Evolutionary conservation across 2,888 invertebrate species (phyloP), one percentile per base, ranked within the genome.

Genomic region (Metopia argyrocephala): DNA sequence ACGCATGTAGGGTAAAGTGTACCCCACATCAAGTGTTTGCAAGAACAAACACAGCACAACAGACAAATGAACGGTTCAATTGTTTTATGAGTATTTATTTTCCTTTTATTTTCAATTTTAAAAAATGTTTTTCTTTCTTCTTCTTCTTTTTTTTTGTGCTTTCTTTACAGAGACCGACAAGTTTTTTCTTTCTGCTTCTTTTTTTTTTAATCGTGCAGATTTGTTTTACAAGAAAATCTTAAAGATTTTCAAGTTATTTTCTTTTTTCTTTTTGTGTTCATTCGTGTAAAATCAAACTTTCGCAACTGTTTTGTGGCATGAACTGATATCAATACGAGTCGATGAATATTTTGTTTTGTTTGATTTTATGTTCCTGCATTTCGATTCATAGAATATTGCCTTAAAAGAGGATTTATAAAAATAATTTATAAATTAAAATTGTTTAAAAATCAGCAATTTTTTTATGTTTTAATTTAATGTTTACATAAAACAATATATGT

Each of bases 1-100:
- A n/a, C 9, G 62, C 62, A 79, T 79, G 45, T 76, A 56, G 76
- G 76, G 71, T 79, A 79, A 79, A n/a, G n/a, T 66, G 79, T 27
- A 62, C 3, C 27, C 57, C 57, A n/a, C 68, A 57, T 56, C 57
- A 57, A 69, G 74, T 70, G 31, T 31, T 3, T 12, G 12, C 12
- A 31, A 12, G 31, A 12, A 31, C n/a, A n/a, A 12, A 38, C 38
- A 38, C 15, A 38, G 38, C 38, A 12, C 15, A 38, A 38, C 12
- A 12, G 50, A 76, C 76, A 76, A 76, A 65, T 70, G 69, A 50
- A 31, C 64, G 76, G 70, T 76, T 76, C 70, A 76, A 65, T 76
- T 76, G 76, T 70, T 70, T 70, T 70, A 70, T 76, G 76, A 70
- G 70, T 59, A 70, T 70, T 38, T 15, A 56, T 62, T 68, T 45